Base-by-base conservation (phyloP, 2,888 invertebrate species). In the Crepidodera aurea region DNA sequence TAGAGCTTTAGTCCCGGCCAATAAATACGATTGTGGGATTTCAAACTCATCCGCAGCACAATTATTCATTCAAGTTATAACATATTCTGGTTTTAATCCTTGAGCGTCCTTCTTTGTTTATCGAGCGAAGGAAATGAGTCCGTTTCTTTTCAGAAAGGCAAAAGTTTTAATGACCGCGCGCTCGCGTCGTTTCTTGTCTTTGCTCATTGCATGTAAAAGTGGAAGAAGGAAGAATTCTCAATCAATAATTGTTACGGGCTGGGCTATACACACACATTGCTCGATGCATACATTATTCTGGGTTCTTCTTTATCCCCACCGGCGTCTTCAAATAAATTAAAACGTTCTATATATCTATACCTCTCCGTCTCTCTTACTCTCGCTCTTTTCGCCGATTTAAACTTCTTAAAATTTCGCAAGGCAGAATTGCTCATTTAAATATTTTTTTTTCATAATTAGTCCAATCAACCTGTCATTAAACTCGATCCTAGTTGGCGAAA, bases 161-260 rank as follows among this genome's bases (percentile, higher is more conserved):
- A 79, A 80, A 80, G 76, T 80, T 80, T 80, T 80, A 80, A 80
- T 80, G 79, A 80, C 80, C 78, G 76, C 70, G 72, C 74, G 54
- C 16, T 44, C 19, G 29, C 19, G 29, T 54, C 54, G 29, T 58
- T 66, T 68, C 68, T 68, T 78, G 77, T 78, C 77, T 78, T 78
- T 78, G 72, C 78, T 77, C 76, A 76, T 78, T 79, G 77, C 77
- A 78, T 78, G 77, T 76, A 77, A 77, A 75, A 77, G 78, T 74
- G 73, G 77, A 78, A 77, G 77, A 78, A 84, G 85, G 85, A 86
- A 85, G 86, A 86, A 86, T 86, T 85, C 85, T 85, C 86, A 86
- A 86, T 86, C 86, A 85, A 86, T 86, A 86, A 86, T 86, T 86
- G 86, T 86, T 86, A 86, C 86, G 86, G 85, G 73, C 70, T 72